Percentiles rank a stretch among this genome's conserved stretches.
Evolutionary conservation across 2,113 vertebrate genomes (phyloP).

Genomic region (Verasper variegatus): DNA sequence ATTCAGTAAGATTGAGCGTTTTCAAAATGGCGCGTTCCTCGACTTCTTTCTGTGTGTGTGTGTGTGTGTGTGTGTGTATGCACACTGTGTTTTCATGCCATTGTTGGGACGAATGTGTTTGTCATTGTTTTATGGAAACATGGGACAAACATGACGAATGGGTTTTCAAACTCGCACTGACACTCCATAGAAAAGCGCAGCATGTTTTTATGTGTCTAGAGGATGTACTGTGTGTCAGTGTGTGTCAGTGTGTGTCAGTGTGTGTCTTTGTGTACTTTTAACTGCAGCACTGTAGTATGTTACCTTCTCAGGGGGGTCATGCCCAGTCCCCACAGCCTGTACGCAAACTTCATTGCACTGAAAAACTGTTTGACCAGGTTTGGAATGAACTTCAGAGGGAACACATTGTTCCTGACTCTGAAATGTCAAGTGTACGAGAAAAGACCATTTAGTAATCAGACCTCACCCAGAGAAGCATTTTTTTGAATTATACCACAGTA

Average conservation of each 20-base stretch:
- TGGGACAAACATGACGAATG: constrained; percentile 76
- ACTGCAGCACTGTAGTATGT: neutral
- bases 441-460: too few relatives aligned
- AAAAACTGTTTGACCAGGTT: constrained; percentile 2
- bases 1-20: constrained; percentile 24
- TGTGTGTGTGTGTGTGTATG: constrained; percentile 13
- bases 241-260: neutral
- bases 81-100: constrained; percentile 15
- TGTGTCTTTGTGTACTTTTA: neutral
- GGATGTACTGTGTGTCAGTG: constrained; percentile 11
- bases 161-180: constrained; percentile 68
- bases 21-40: constrained; percentile 12
- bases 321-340: neutral
- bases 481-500: too few relatives aligned
- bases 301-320: constrained; percentile 1
- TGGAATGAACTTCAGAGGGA: neutral
- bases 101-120: constrained; percentile 32
- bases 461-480: too few relatives aligned
- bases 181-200: constrained; percentile 52
- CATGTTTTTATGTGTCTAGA: constrained; percentile 53
- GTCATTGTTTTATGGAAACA: constrained; percentile 56
- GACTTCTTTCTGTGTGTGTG: neutral
- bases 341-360: neutral
- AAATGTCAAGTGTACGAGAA: too few relatives aligned
- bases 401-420: too few relatives aligned